Percentiles rank a stretch among this genome's conserved stretches.
phyloP scores from a whole-genome alignment of 2,113 vertebrate species.

The Aptenodytes patagonicus region DNA sequence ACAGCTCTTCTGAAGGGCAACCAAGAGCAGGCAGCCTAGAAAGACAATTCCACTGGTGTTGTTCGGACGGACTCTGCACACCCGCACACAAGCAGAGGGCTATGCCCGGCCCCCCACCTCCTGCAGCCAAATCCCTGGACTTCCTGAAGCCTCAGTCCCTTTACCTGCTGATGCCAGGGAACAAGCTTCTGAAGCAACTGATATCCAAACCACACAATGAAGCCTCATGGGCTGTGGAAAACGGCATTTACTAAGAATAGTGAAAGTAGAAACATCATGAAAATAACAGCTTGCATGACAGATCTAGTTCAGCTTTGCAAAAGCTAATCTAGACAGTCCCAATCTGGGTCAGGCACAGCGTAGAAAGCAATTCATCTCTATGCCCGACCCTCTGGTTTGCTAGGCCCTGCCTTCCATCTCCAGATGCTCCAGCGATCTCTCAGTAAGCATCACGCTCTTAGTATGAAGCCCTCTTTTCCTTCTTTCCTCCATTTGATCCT shows the following conservation, averaged over 20 bases:
- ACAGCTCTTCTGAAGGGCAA: background rate
- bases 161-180: background rate
- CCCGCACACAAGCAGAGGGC: background rate
- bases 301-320: slow-evolving; percentile 6
- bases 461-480: background rate
- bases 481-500: background rate
- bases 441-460: background rate
- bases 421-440: background rate
- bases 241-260: background rate
- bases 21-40: background rate
- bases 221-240: background rate
- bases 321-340: background rate
- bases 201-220: background rate
- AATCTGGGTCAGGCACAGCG: background rate
- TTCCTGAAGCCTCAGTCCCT: background rate
- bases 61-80: background rate
- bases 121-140: background rate
- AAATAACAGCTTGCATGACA: slow-evolving; percentile 31
- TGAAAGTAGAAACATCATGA: background rate
- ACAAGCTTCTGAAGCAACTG: background rate
- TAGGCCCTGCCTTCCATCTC: background rate
- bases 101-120: rapidly evolving
- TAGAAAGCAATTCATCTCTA: background rate
- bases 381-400: background rate
- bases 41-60: background rate